Evolutionary conservation across 1,140 invertebrate species (phyloP), one percentile per base, ranked within the genome.

Genomic region (Tetramorium simillimum): DNA sequence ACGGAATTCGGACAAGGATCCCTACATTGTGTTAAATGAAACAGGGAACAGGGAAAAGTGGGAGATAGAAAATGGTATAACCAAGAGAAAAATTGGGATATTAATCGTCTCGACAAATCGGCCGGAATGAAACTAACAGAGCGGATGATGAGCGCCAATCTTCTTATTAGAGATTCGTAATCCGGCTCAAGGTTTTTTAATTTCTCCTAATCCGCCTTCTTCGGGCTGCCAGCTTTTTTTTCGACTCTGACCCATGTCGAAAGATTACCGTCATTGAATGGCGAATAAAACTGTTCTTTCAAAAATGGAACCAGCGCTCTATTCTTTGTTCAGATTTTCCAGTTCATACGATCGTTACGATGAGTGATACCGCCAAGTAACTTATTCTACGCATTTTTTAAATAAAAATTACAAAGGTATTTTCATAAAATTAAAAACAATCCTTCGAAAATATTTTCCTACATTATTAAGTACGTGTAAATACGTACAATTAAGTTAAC

Each of bases 121-220:
- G 33, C 62, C 40, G 76, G 60, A 82, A 90, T 43, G 76, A 62
- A 72, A 40, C 60, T 80, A 80, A 78, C 81, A 65, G 63, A 86
- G 76, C 82, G 65, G 72, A 90, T 89, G 88, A 90, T 86, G 65
- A 80, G 89, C 84, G 87, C 88, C 89, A 77, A 89, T 90, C 78
- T 86, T 14, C 73, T 89, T 85, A 65, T 90, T 90, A 90, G 75
- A 88, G 80, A 58, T 72, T 80, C 78, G 87, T 90, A 90, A 90
- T 90, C 78, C 80, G 51, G 72, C 75, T 78, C 63, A 53, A 67
- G 56, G 37, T 86, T 91, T 88, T 86, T 90, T 88, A 86, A 90
- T 91, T 88, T 91, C 49, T 46, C 60, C 65, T 60, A 63, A 84
- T 88, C 72, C 58, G 60, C 9, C 28, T n/a, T 14, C 40, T 49